Evolutionary conservation across 2,113 vertebrate species (phyloP), one percentile per base, ranked within the genome.

Genomic region (Sterna hirundo): DNA sequence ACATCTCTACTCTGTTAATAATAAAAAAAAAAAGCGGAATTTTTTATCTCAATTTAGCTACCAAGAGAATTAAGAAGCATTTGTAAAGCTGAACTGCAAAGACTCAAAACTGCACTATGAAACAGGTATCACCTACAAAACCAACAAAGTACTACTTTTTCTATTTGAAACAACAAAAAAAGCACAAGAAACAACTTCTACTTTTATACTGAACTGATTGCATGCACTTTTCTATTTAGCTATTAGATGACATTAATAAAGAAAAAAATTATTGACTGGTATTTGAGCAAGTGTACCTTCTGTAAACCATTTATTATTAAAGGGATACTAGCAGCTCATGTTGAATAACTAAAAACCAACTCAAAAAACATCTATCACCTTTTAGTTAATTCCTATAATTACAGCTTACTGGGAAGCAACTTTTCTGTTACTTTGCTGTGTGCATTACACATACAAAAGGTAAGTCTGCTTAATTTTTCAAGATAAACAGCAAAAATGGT

Each of bases 311-410:
- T 52, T 65, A 57, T 60, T 72, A 64, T 15, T 42, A 78, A 75
- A 75, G 23, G 20, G 10, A 70, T 36, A 74, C 25, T 16, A n/a
- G 15, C n/a, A 89, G 27, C 3, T 74, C 17, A 6, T 15, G 11
- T 9, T 70, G 21, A 81, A 26, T n/a, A 79, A 75, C 54, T 64
- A 26, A 86, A 86, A 94, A 52, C 0, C 44, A 65, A 46, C 16
- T 57, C 15, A 22, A 57, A 76, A 61, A 15, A 0, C 5, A 2
- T 3, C 5, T 30, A 38, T 40, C 4, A 49, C 11, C 23, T 74
- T 88, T 86, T 38, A 91, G 61, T 49, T 49, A 36, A 83, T 51
- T 54, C 0, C 1, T 75, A 4, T 29, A 60, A 57, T 52, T 60
- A 72, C 17, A 49, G 6, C 10, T 86, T 82, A 82, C 4, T 40